Evolutionary conservation across 2,113 vertebrate genomes (phyloP).

Genomic region (Carollia perspicillata): DNA sequence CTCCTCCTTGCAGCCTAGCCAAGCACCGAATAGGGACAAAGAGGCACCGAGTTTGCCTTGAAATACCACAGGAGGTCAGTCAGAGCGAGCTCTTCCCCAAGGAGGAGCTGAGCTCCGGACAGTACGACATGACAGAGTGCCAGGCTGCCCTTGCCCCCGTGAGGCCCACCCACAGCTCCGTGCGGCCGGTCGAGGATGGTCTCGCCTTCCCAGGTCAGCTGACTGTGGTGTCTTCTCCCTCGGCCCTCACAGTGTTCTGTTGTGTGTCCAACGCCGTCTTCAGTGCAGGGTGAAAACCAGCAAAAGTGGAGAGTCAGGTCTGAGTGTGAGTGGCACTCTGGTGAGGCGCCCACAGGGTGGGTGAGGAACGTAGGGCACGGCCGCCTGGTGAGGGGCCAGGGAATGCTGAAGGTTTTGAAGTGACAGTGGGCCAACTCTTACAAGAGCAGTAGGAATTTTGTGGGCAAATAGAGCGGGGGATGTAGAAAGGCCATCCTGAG

Average conservation of each 20-base stretch:
- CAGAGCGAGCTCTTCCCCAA: slow-evolving; percentile 86
- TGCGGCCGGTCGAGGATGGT: slow-evolving; percentile 74
- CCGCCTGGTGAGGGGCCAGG: background rate
- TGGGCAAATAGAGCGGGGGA: background rate
- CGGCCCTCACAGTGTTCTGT: background rate
- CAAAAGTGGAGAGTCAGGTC: too few relatives aligned
- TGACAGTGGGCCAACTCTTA: background rate
- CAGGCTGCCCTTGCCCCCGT: slow-evolving; percentile 58
- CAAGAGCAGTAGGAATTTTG: background rate
- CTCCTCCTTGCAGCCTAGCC: slow-evolving; percentile 79
- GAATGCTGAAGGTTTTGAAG: background rate
- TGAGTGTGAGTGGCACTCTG: background rate
- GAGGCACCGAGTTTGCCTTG: slow-evolving; percentile 94
- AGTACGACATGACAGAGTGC: slow-evolving; percentile 74
- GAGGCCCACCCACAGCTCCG: slow-evolving; percentile 64
- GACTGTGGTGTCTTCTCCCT: background rate
- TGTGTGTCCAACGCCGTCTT: background rate
- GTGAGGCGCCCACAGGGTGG: background rate
- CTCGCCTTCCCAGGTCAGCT: slow-evolving; percentile 79
- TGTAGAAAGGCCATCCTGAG: background rate
- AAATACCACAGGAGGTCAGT: slow-evolving; percentile 92
- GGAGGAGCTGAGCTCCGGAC: slow-evolving; percentile 82
- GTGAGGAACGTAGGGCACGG: background rate
- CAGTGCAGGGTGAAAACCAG: background rate
- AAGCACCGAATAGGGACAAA: slow-evolving; percentile 97